Evolutionary conservation across 2,888 invertebrate genomes (phyloP).

Genomic region (Ormyrus labotus): DNA sequence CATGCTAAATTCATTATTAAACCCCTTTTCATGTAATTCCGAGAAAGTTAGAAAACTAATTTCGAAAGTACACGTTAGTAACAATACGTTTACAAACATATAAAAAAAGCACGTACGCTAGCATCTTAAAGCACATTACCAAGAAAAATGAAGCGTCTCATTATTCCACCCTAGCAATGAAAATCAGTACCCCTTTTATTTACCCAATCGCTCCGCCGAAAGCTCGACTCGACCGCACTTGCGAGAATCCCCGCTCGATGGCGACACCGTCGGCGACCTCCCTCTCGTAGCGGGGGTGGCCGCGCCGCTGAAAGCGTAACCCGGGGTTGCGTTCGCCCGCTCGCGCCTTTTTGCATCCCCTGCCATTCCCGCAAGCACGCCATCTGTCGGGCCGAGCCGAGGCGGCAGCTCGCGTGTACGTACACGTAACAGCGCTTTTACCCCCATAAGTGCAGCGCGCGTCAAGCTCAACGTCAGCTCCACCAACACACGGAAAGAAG

Average conservation of each 20-base stretch:
- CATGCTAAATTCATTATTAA: too few species aligned
- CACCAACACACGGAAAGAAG: conserved; percentile 54
- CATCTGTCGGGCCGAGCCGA: conserved; percentile 27
- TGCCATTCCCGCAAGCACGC: conserved; percentile 32
- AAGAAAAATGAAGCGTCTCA: too few species aligned
- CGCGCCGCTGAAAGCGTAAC: conserved; percentile 1
- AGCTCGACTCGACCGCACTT: too few species aligned
- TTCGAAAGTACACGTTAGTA: too few species aligned
- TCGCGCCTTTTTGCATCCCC: conserved; percentile 1
- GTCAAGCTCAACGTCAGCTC: conserved; percentile 69
- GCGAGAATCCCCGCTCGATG: background rate
- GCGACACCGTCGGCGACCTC: background rate
- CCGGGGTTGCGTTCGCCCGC: conserved; percentile 4
- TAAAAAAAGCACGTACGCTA: too few species aligned
- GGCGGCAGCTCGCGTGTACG: conserved; percentile 14
- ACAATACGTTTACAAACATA: too few species aligned
- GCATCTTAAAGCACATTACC: too few species aligned
- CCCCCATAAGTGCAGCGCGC: conserved; percentile 71
- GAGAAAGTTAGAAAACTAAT: too few species aligned
- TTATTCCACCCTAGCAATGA: too few species aligned
- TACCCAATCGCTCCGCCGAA: too few species aligned
- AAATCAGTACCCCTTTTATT: too few species aligned
- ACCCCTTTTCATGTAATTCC: too few species aligned
- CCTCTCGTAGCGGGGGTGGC: background rate
- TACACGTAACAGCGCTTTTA: conserved; percentile 24